Evolutionary conservation across 2,888 invertebrate genomes (phyloP).

Genomic region (Lithophane leautieri): DNA sequence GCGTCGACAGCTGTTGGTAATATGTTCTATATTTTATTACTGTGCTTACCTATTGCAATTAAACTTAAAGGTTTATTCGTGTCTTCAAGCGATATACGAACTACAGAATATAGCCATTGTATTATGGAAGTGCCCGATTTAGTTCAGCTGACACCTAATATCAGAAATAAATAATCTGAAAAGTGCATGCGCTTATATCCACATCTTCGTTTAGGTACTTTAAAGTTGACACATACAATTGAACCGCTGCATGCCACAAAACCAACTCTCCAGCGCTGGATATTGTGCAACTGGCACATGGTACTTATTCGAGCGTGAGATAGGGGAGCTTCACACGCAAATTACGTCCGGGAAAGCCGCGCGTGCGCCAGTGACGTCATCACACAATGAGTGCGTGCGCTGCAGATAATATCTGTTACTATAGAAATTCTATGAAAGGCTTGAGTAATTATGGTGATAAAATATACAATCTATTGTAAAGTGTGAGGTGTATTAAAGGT

Average conservation of each 20-base stretch:
- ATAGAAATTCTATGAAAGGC: slow-evolving; percentile 40
- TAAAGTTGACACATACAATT: slow-evolving; percentile 12
- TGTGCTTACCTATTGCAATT: slow-evolving; percentile 19
- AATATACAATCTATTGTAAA: not conserved
- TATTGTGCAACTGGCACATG: slow-evolving; percentile 55
- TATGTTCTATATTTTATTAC: slow-evolving; percentile 19
- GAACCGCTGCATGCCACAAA: slow-evolving; percentile 26
- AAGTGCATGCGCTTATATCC: not conserved
- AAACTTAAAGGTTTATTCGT: slow-evolving; percentile 11
- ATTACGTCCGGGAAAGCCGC: slow-evolving; percentile 55
- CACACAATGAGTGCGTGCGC: slow-evolving; percentile 22
- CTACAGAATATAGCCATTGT: too few relatives aligned
- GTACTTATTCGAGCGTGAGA: slow-evolving; percentile 49
- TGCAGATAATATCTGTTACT: slow-evolving; percentile 43
- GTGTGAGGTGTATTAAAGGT: not conserved
- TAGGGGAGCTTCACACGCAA: slow-evolving; percentile 55
- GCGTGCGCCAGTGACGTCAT: slow-evolving; percentile 54
- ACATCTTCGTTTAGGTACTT: not conserved
- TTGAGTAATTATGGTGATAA: slow-evolving; percentile 12
- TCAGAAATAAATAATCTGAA: not conserved
- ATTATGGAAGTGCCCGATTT: not conserved
- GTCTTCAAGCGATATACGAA: slow-evolving; percentile 3
- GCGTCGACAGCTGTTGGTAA: slow-evolving; percentile 21
- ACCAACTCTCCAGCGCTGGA: slow-evolving; percentile 12
- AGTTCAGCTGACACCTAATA: not conserved